phyloP scores from a whole-genome alignment of 2,113 vertebrate species.

The Hemiscyllium ocellatum region DNA sequence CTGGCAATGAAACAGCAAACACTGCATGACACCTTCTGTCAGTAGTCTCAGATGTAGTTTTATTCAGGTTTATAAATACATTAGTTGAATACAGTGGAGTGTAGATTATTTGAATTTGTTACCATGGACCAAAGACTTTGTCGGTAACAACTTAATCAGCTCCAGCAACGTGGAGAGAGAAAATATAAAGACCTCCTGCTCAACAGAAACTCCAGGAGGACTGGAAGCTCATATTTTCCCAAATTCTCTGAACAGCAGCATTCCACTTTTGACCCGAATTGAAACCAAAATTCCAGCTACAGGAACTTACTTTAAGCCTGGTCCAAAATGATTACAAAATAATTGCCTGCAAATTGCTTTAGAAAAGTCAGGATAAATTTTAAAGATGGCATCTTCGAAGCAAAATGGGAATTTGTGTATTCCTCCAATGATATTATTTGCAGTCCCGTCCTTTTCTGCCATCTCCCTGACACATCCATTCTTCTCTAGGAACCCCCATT shows the following conservation, averaged over 20 bases:
- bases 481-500: background rate
- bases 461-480: background rate
- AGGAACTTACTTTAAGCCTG: background rate
- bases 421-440: background rate
- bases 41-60: background rate
- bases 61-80: background rate
- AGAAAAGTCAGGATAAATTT: background rate
- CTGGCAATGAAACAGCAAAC: background rate
- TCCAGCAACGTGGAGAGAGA: background rate
- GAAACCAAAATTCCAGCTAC: background rate
- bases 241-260: background rate
- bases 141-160: background rate
- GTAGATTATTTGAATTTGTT: background rate
- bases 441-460: background rate
- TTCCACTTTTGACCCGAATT: background rate
- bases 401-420: background rate
- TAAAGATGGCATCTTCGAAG: background rate
- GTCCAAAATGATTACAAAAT: background rate
- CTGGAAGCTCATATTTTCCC: background rate
- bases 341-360: conserved; percentile 6
- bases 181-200: background rate
- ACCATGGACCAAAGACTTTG: background rate
- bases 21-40: background rate
- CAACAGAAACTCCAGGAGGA: background rate
- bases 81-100: background rate